Evolutionary conservation across 1,140 invertebrate species (phyloP).

Genomic region (Druon quercuslanigerum): DNA sequence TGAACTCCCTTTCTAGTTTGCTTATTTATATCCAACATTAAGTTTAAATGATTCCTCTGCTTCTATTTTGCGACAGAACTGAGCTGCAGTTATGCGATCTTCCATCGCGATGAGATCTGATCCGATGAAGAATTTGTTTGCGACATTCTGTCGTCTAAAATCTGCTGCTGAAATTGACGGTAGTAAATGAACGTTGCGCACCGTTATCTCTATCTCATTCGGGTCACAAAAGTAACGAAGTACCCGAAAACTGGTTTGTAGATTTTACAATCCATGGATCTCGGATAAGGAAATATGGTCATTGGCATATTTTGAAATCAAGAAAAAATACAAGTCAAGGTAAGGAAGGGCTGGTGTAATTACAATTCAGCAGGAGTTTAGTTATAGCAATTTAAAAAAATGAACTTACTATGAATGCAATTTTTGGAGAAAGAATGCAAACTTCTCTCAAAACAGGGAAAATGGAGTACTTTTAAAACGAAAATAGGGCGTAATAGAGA

Average conservation of each 20-base stretch:
- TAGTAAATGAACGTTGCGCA: slow-evolving; percentile 25
- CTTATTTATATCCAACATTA: slow-evolving; percentile 11
- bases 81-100: slow-evolving; percentile 21
- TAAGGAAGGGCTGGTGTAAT: neutral
- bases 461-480: neutral
- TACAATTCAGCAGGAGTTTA: too few relatives aligned
- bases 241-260: slow-evolving; percentile 12
- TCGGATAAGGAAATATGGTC: slow-evolving; percentile 9
- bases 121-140: slow-evolving; percentile 28
- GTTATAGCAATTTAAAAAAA: too few relatives aligned
- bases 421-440: neutral
- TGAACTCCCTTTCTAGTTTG: neutral
- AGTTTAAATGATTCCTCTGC: slow-evolving; percentile 10
- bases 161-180: slow-evolving; percentile 9
- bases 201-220: slow-evolving; percentile 42
- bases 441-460: too few relatives aligned
- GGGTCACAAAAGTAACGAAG: neutral
- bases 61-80: slow-evolving; percentile 27
- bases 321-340: neutral
- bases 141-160: slow-evolving; percentile 19
- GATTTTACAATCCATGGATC: slow-evolving; percentile 1
- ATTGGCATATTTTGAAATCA: slow-evolving; percentile 1
- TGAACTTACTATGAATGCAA: too few relatives aligned
- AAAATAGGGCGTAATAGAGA: neutral
- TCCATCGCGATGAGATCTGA: slow-evolving; percentile 13